Evolutionary conservation across 1,140 invertebrate species (phyloP), one percentile per base, ranked within the genome.

Genomic region (Battus philenor): DNA sequence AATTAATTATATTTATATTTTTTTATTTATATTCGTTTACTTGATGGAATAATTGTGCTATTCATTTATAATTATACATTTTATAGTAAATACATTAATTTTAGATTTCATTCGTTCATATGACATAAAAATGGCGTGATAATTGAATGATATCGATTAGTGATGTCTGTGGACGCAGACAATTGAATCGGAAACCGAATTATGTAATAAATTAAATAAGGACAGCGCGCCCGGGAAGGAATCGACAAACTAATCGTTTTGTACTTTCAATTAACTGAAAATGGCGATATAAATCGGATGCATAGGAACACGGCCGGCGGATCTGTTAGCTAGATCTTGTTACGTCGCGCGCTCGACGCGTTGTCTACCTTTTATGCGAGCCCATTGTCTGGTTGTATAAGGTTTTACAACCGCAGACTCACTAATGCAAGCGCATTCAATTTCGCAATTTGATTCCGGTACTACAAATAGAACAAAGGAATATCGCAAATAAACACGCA

Each of bases 191-290:
- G 45, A 64, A 69, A 72, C 56, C 50, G 54, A 71, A 73, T 76
- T 71, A 76, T 73, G 69, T 76, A 76, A 71, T 73, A 73, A 75
- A 73, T 73, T 73, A 71, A 54, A 58, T 44, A 48, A 54, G 53
- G 60, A 59, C 67, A 69, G 51, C 67, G 47, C 38, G 53, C 50
- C 54, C 52, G 55, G 62, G 62, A 75, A 72, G 68, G 68, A 72
- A 63, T 56, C 57, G 66, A 46, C 49, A 55, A 66, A 70, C 66
- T 72, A 70, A 73, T 71, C 64, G 66, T 68, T 73, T 75, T 73
- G 65, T 71, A 59, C 63, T 68, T 69, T 57, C 70, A 69, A 74
- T 79, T 74, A 68, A 59, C 59, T 55, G 51, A 55, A 66, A 77
- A 77, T 72, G 58, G 54, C 54, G 61, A 70, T 59, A 70, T 64